Conservation (phyloP, 2,113 vertebrate genomes). For the Grammomys dolichurus region DNA sequence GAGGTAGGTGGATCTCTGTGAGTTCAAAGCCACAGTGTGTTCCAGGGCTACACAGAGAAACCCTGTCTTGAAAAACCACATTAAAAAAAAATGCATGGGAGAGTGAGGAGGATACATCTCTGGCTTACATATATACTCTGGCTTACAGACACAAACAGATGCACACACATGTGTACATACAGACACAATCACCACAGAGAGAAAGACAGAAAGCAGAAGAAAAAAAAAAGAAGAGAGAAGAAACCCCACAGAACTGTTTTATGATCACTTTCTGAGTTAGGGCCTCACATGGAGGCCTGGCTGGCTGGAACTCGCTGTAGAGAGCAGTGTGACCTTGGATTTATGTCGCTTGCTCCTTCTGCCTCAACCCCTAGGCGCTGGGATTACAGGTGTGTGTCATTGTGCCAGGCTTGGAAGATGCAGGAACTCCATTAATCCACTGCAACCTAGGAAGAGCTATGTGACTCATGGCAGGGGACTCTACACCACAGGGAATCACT, state of each 20-base stretch:
- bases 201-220: not conserved
- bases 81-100: not conserved
- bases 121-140: not conserved
- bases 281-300: too few relatives aligned
- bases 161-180: not conserved
- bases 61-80: too few relatives aligned
- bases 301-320: not conserved
- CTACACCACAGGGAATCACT: too few relatives aligned
- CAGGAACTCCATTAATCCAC: not conserved
- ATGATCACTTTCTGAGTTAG: not conserved
- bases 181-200: not conserved
- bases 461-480: not conserved
- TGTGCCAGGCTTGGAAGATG: not conserved
- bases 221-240: not conserved
- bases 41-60: too few relatives aligned
- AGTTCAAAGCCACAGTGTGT: too few relatives aligned
- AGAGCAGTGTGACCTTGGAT: not conserved
- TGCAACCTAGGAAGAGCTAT: not conserved
- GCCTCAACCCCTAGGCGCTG: not conserved
- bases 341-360: not conserved
- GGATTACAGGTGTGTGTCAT: not conserved
- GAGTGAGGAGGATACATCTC: not conserved
- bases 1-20: too few relatives aligned
- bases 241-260: not conserved
- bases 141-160: not conserved